phyloP scores from a whole-genome alignment of 2,797 vertebrate genomes.

The Pangasius mekongensis region DNA sequence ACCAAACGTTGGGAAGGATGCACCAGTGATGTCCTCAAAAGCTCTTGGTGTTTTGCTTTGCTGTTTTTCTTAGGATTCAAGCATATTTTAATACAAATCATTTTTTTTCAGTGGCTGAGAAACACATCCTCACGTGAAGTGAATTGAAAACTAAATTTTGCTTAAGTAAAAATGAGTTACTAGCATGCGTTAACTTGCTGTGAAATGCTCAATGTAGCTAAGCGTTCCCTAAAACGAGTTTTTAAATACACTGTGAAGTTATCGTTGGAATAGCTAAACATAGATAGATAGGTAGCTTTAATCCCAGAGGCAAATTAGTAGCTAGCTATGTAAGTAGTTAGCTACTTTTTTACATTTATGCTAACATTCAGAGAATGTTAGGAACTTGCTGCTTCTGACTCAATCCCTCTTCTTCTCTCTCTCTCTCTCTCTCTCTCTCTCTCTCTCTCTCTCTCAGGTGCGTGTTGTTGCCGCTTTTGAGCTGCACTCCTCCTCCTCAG shows the following conservation, averaged over 20 bases:
- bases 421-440: not conserved
- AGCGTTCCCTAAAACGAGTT: not conserved
- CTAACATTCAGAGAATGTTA: not conserved
- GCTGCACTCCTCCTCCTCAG: conserved; percentile 86
- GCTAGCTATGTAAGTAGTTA: not conserved
- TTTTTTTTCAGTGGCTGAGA: not conserved
- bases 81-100: not conserved
- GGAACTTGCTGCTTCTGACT: not conserved
- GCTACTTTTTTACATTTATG: not conserved
- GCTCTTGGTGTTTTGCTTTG: no score
- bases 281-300: no score
- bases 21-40: not conserved
- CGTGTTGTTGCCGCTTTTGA: conserved; percentile 89
- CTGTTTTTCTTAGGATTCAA: not conserved
- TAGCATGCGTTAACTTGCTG: not conserved
- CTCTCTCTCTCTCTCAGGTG: conserved; percentile 75
- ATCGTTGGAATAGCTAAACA: not conserved
- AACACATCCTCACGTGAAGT: not conserved
- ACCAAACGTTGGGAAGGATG: not conserved
- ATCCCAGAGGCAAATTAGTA: not conserved
- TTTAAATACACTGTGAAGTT: not conserved
- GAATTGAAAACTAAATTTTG: not conserved
- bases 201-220: not conserved
- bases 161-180: not conserved
- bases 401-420: not conserved